phyloP scores from a whole-genome alignment of 2,888 invertebrate genomes.

The Hydraecia micacea region DNA sequence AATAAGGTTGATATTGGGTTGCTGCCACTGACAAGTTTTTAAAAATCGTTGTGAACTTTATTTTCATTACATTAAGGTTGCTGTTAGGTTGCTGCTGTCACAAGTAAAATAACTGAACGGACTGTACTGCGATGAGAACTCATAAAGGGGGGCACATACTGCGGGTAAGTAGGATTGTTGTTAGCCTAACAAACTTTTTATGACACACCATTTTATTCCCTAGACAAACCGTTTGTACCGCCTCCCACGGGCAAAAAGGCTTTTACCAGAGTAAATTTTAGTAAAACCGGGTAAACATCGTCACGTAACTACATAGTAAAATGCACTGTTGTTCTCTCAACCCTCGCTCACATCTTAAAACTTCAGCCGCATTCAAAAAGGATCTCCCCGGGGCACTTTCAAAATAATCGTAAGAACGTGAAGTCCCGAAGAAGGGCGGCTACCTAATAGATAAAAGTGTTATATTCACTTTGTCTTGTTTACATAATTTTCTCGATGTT shows the following conservation, averaged over 20 bases:
- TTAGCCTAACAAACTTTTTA: slow-evolving; percentile 23
- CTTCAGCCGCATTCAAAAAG: slow-evolving; percentile 65
- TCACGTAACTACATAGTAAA: slow-evolving; percentile 31
- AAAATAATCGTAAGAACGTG: slow-evolving; percentile 81
- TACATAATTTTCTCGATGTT: slow-evolving; percentile 63
- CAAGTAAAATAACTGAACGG: too few species aligned
- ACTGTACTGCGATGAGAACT: not conserved
- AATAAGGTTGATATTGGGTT: too few species aligned
- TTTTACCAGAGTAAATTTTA: slow-evolving; percentile 36
- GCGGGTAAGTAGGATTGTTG: not conserved
- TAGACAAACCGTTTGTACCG: slow-evolving; percentile 26
- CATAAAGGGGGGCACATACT: not conserved
- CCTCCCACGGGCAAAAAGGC: slow-evolving; percentile 8
- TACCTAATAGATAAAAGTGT: slow-evolving; percentile 70
- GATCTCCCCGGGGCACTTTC: slow-evolving; percentile 72
- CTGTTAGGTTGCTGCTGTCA: too few species aligned
- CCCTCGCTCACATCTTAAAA: slow-evolving; percentile 53
- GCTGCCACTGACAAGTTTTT: too few species aligned
- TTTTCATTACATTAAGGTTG: too few species aligned
- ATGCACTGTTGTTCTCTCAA: slow-evolving; percentile 33
- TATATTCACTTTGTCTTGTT: slow-evolving; percentile 70
- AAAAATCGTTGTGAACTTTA: too few species aligned
- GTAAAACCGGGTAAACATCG: slow-evolving; percentile 29
- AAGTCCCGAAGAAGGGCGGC: slow-evolving; percentile 71
- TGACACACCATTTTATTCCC: slow-evolving; percentile 12